phyloP scores from a whole-genome alignment of 2,113 vertebrate species.

The Laterallus jamaicensis region DNA sequence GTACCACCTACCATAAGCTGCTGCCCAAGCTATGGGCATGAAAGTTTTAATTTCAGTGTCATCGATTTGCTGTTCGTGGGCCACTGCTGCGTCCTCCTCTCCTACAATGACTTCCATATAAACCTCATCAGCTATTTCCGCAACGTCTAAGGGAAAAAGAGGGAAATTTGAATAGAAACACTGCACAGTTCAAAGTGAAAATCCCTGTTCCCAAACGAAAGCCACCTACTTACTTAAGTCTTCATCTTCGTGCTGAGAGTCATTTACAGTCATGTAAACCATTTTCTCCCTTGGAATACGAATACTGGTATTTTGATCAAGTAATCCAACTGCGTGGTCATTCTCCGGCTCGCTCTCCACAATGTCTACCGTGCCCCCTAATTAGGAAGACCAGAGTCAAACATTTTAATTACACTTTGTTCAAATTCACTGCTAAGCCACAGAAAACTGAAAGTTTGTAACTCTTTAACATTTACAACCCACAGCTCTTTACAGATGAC shows the following conservation, averaged over 20 bases:
- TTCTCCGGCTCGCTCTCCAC: slow-evolving; percentile 91
- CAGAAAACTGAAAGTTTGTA: neutral
- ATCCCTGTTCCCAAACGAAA: slow-evolving; percentile 68
- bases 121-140: slow-evolving; percentile 92
- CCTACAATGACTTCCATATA: slow-evolving; percentile 96
- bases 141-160: slow-evolving; percentile 81
- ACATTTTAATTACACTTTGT: slow-evolving; percentile 9
- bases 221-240: slow-evolving; percentile 88
- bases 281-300: slow-evolving; percentile 93
- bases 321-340: slow-evolving; percentile 83
- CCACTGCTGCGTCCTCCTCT: slow-evolving; percentile 85
- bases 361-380: slow-evolving; percentile 93
- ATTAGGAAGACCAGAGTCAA: slow-evolving; percentile 48
- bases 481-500: neutral
- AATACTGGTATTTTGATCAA: slow-evolving; percentile 84
- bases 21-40: slow-evolving; percentile 93
- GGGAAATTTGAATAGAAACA: slow-evolving; percentile 14
- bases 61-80: slow-evolving; percentile 86
- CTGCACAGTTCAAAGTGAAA: slow-evolving; percentile 34
- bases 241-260: slow-evolving; percentile 91
- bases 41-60: slow-evolving; percentile 90
- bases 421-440: neutral
- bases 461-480: neutral
- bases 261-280: slow-evolving; percentile 97
- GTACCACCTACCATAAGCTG: slow-evolving; percentile 87